Percentiles rank a stretch among this genome's conserved stretches.
phyloP scores from a whole-genome alignment of 2,113 vertebrate genomes.

The Ornithorhynchus anatinus region DNA sequence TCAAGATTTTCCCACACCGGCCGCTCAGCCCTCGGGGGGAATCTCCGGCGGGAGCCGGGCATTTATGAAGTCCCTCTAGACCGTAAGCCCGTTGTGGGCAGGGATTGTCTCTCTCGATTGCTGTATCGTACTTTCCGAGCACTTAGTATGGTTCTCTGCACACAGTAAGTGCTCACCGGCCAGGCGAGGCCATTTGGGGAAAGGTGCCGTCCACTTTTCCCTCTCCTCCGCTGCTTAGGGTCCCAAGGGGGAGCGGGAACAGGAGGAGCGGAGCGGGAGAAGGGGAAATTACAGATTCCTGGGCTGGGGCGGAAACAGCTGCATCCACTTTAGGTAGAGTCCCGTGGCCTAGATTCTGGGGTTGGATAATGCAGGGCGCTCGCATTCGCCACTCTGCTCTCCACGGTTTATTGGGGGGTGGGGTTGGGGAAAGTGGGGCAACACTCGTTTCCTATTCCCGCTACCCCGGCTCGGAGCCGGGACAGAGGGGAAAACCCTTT shows the following conservation, averaged over 20 bases:
- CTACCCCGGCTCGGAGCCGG: conserved; percentile 13
- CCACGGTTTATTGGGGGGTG: conserved; percentile 26
- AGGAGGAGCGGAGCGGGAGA: background rate
- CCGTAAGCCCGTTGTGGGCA: too few species aligned
- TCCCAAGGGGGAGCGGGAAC: too few species aligned
- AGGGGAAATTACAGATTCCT: conserved; percentile 8
- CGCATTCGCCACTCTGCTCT: conserved; percentile 27
- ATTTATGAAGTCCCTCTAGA: too few species aligned
- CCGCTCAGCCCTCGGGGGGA: too few species aligned
- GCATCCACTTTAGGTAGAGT: conserved; percentile 33
- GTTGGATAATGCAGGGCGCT: conserved; percentile 11
- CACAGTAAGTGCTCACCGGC: too few species aligned
- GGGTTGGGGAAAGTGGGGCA: too few species aligned
- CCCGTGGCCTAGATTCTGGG: conserved; percentile 9
- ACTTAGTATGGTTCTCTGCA: too few species aligned
- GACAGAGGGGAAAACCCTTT: conserved; percentile 19
- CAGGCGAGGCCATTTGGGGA: too few species aligned
- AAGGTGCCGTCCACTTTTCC: background rate
- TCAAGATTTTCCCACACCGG: too few species aligned
- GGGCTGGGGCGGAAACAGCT: conserved; percentile 31
- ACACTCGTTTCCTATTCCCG: conserved; percentile 40
- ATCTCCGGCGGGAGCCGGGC: too few species aligned
- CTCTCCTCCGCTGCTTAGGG: background rate
- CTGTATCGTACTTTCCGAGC: too few species aligned
- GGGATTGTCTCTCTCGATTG: too few species aligned